Evolutionary conservation across 2,797 vertebrate genomes (phyloP).

Genomic region (Yasuhikotakia modesta): DNA sequence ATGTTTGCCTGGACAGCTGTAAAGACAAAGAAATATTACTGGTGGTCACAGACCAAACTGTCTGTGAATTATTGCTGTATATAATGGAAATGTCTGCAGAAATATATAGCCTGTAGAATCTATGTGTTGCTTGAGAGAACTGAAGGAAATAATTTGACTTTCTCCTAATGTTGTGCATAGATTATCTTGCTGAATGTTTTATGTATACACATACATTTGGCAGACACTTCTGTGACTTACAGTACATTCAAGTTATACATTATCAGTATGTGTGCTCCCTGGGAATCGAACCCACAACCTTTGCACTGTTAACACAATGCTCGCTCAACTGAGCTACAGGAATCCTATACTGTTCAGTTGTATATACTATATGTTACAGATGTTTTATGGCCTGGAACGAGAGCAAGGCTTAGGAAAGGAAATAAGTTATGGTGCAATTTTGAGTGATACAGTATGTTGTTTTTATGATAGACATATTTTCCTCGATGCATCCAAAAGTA

Average conservation of each 20-base stretch:
- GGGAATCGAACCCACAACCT: too few species aligned
- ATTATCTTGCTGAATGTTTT: not conserved
- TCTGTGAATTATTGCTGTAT: not conserved
- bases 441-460: not conserved
- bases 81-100: not conserved
- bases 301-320: too few species aligned
- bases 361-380: not conserved
- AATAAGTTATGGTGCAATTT: not conserved
- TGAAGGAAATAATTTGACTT: not conserved
- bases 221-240: too few species aligned
- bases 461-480: not conserved
- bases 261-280: too few species aligned
- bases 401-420: not conserved
- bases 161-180: not conserved
- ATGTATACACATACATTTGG: too few species aligned
- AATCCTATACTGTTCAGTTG: too few species aligned
- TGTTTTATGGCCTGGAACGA: not conserved
- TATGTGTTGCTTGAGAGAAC: not conserved
- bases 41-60: not conserved
- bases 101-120: not conserved
- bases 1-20: constrained; percentile 25
- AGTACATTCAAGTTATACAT: too few species aligned
- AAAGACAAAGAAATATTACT: constrained; percentile 20
- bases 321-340: too few species aligned
- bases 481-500: not conserved